phyloP scores from a whole-genome alignment of 2,888 invertebrate species.

The Ormyrus nitidulus region DNA sequence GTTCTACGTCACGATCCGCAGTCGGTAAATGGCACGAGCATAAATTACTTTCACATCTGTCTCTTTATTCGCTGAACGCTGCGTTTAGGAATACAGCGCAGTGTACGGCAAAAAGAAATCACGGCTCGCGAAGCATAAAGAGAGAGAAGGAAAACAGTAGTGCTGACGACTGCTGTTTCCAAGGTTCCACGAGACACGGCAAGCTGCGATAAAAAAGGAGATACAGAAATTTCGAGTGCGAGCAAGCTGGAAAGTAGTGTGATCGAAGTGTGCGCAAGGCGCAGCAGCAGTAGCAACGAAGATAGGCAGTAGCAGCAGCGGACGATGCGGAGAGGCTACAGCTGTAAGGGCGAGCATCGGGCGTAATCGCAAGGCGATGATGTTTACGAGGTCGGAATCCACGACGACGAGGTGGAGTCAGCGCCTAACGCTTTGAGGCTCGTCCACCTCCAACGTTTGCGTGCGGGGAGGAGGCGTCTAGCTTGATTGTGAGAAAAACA shows the following conservation, averaged over 20 bases:
- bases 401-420: slow-evolving; percentile 28
- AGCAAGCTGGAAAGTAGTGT: background rate
- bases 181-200: slow-evolving; percentile 1
- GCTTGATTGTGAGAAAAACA: background rate
- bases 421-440: slow-evolving; percentile 12
- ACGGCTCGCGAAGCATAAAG: slow-evolving; percentile 3
- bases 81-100: no score
- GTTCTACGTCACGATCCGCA: background rate
- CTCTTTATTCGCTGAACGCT: no score
- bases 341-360: slow-evolving; percentile 31
- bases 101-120: background rate
- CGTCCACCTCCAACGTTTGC: background rate
- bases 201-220: slow-evolving; percentile 5
- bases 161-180: slow-evolving; percentile 52
- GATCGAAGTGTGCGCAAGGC: background rate
- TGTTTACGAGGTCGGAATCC: slow-evolving; percentile 39
- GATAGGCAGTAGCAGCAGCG: slow-evolving; percentile 22
- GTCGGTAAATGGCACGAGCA: background rate
- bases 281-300: slow-evolving; percentile 1
- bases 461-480: no score
- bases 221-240: background rate
- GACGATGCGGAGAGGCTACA: slow-evolving; percentile 30
- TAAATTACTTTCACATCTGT: no score
- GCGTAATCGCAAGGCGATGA: slow-evolving; percentile 5
- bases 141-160: slow-evolving; percentile 23